Evolutionary conservation across 2,113 vertebrate genomes (phyloP), one percentile per base, ranked within the genome.

Genomic region (Aegotheles bennettii): DNA sequence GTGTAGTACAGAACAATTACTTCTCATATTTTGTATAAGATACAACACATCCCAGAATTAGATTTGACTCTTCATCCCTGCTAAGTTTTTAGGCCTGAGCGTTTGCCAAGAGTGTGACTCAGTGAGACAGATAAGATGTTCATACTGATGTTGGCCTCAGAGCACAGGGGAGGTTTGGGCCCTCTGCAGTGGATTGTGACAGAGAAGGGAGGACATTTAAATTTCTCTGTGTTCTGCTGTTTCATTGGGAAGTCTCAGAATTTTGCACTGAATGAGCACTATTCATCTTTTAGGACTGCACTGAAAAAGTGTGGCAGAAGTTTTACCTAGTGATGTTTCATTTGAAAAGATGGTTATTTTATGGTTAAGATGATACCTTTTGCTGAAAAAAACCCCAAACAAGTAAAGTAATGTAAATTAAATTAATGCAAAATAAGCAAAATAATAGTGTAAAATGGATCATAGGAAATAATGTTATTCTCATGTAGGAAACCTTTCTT

Each of bases 1-100:
- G 69, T 94, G 61, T 83, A 92, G 87, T 92, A 84, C 47, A 94
- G 95, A 91, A 71, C 47, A 78, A 89, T 87, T 89, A 67, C 48
- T 93, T 89, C 29, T 84, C 31, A 1, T 82, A 64, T 84, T 95
- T 91, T 77, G 13, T 83, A 13, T 69, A 63, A 79, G 51, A 26
- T 76, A 21, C 3, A 86, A 64, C 38, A 43, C 29, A 25, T 64
- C 61, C 31, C 56, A 68, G 77, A 87, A 71, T 64, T 64, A 69
- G 87, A 85, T 71, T 79, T 82, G 35, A 29, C 18, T 84, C 18
- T 70, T 56, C 47, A 42, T 81, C 21, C 53, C 45, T 48, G 29
- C 78, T 50, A 45, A 81, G 29, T 31, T 86, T 86, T 77, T 74
- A 87, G 59, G n/a, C n/a, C 35, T 71, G 43, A 54, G 33, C 36